Conservation (phyloP, 2,888 invertebrate species). For the Hypolimnas misippus region DNA sequence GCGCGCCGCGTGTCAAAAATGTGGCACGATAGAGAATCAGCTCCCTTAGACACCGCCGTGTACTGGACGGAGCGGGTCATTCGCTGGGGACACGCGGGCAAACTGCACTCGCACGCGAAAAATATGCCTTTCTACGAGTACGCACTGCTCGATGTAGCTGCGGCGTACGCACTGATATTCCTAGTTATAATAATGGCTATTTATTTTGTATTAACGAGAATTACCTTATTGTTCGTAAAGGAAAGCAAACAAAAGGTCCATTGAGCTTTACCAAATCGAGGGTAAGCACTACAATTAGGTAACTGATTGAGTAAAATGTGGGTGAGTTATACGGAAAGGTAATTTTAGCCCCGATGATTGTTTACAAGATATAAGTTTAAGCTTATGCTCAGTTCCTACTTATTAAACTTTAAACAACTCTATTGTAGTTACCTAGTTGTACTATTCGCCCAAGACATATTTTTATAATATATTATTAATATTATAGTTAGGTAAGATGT, state of each 20-base stretch:
- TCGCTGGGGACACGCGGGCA: constrained; percentile 67
- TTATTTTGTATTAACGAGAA: constrained; percentile 54
- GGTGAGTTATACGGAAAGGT: no score
- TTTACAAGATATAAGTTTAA: no score
- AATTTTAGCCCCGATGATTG: no score
- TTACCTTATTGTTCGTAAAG: constrained; percentile 54
- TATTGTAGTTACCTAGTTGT: background rate
- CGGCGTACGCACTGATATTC: constrained; percentile 53
- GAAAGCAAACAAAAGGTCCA: constrained; percentile 68
- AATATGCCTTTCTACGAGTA: constrained; percentile 63
- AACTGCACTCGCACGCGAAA: constrained; percentile 61
- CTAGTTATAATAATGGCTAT: constrained; percentile 53
- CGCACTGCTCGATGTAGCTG: constrained; percentile 65
- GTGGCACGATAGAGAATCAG: constrained; percentile 78
- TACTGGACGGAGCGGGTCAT: constrained; percentile 85
- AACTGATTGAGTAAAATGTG: no score
- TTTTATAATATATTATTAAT: no score
- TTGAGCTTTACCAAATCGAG: constrained; percentile 40
- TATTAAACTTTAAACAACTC: constrained; percentile 41
- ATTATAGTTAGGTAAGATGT: no score
- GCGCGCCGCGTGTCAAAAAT: constrained; percentile 76
- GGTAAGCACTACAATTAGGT: background rate
- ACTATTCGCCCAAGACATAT: background rate
- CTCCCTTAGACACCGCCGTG: constrained; percentile 82
- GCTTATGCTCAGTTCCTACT: no score